A percentile compares a stretch with the other conserved stretches of the same genome.
phyloP scores from a whole-genome alignment of 2,797 vertebrate species.

The Anas capensis region DNA sequence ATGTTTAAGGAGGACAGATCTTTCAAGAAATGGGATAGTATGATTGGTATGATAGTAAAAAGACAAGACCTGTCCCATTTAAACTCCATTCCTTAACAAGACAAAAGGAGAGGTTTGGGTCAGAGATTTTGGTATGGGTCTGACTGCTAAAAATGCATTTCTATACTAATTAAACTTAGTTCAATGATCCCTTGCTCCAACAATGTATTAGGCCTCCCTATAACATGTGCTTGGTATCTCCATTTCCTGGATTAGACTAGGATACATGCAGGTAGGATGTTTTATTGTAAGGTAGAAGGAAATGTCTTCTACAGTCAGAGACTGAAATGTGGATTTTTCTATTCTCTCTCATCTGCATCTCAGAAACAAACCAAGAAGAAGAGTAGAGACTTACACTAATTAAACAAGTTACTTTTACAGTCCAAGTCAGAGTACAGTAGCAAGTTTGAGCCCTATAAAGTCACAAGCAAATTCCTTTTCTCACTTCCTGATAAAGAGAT shows the following conservation, averaged over 20 bases:
- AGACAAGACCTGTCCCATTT: slow-evolving; percentile 36
- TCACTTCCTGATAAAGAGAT: slow-evolving; percentile 8
- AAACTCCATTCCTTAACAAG: slow-evolving; percentile 36
- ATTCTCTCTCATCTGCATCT: slow-evolving; percentile 20
- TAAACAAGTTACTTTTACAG: slow-evolving; percentile 35
- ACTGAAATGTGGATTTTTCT: slow-evolving; percentile 39
- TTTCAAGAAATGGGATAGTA: slow-evolving; percentile 68
- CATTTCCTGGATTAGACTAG: slow-evolving; percentile 68
- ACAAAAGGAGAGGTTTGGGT: slow-evolving; percentile 28
- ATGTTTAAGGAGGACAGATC: slow-evolving; percentile 69
- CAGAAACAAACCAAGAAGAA: slow-evolving; percentile 31
- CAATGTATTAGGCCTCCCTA: slow-evolving; percentile 60
- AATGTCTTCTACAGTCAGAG: slow-evolving; percentile 43
- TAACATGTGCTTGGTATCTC: slow-evolving; percentile 62
- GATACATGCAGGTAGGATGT: slow-evolving; percentile 57
- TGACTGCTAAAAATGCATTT: slow-evolving; percentile 50
- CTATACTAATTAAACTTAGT: slow-evolving; percentile 47
- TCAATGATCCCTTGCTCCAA: slow-evolving; percentile 63
- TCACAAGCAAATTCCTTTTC: slow-evolving; percentile 36
- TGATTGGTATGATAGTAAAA: slow-evolving; percentile 47
- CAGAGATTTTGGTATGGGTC: slow-evolving; percentile 34
- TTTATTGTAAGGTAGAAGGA: slow-evolving; percentile 54
- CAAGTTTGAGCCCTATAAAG: slow-evolving; percentile 26
- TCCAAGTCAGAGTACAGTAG: background rate
- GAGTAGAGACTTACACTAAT: background rate